Base-by-base conservation (phyloP, 2,888 invertebrate species). In the Caenorhabditis doughertyi region DNA sequence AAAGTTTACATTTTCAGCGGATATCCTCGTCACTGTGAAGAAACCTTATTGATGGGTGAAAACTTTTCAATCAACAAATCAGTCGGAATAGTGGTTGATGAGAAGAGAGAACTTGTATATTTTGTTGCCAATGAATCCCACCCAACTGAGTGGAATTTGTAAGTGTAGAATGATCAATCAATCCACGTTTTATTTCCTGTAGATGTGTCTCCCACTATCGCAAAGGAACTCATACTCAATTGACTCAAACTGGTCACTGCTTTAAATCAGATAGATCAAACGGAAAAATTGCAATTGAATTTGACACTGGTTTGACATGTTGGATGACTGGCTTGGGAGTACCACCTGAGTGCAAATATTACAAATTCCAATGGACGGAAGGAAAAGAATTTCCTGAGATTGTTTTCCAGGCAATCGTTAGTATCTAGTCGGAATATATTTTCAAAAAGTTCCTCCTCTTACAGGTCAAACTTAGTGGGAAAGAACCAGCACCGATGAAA, bases 281-380 rank as follows among this genome's bases (percentile, higher is more conserved):
- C 32, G 56, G 81, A n/a, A 55, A 47, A 9, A 81, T 89, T 23
- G 71, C 84, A 27, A 35, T 89, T 4, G 81, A 84, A 53, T 84
- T 87, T 1, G 89, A 88, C 23, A 51, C 85, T 49, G 90, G 90
- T 2, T 90, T 90, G 55, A 84, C 80, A 2, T 89, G 89, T 47
- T 90, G 87, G 86, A 73, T 89, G 49, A 88, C 86, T 13, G 74
- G 84, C 11, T 13, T 56, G 3, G 62, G 58, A 2, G 32, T 65
- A 8, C 83, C 87, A 21, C 84, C 88, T 2, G 79, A 83, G 16
- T 90, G 90, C 68, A 83, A 85, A 32, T 84, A 76, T 55, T 85
- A 81, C 29, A 18, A 72, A 11, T 76, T 84, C 32, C 42, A 56
- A 18, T 76, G 67, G 49, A 18, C 13, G 0, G 44, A 72, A 5